A percentile compares a stretch with the other conserved stretches of the same genome.
Conservation (phyloP, 2,113 vertebrate genomes). For the Rallus limicola region DNA sequence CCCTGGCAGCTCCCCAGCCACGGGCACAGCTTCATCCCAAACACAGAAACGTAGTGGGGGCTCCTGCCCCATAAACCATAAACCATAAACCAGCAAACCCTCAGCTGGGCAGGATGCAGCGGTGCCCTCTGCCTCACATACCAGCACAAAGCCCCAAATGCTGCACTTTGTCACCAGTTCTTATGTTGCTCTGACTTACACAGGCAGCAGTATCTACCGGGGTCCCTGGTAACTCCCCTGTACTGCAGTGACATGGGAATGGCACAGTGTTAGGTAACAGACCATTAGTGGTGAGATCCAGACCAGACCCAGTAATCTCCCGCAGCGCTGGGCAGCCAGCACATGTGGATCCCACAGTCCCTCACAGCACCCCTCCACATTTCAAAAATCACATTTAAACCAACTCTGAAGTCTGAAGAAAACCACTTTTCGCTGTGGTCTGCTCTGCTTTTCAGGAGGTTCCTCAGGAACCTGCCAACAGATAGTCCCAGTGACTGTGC, state of each 20-base stretch:
- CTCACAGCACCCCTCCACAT: background rate
- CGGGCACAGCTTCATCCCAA: background rate
- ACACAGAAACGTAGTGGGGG: background rate
- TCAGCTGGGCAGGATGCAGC: background rate
- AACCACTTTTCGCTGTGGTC: background rate
- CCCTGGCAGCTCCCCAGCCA: background rate
- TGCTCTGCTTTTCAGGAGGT: background rate
- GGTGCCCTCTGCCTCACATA: background rate
- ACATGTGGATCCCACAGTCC: accelerated
- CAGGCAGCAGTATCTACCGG: background rate
- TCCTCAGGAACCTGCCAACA: background rate
- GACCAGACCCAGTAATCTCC: background rate
- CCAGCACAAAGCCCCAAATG: accelerated
- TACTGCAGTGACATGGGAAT: background rate
- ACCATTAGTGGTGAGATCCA: background rate
- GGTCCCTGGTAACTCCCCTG: background rate
- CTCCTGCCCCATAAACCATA: background rate
- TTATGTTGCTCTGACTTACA: background rate
- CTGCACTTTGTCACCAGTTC: background rate
- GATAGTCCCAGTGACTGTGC: background rate
- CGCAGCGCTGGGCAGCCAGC: background rate
- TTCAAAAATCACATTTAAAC: background rate
- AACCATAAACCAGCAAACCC: background rate
- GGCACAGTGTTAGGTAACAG: background rate
- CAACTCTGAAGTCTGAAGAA: background rate